Evolutionary conservation across 2,113 vertebrate genomes (phyloP).

Genomic region (Silurus asotus): DNA sequence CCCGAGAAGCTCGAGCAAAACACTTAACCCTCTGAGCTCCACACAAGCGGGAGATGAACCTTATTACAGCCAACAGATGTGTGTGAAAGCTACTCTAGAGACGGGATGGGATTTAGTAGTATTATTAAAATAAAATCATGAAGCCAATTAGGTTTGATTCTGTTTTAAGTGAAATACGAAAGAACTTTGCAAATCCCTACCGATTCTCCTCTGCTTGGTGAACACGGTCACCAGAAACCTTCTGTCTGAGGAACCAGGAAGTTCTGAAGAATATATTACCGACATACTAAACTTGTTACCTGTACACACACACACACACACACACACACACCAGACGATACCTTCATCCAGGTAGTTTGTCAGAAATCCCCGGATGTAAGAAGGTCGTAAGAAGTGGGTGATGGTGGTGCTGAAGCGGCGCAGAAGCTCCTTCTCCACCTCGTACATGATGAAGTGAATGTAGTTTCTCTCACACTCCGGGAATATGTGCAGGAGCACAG

Average conservation of each 20-base stretch:
- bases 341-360: constrained; percentile 39
- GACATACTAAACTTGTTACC: too few relatives aligned
- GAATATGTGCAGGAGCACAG: background rate
- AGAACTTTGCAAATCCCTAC: background rate
- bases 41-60: too few relatives aligned
- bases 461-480: background rate
- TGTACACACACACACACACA: too few relatives aligned
- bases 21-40: too few relatives aligned
- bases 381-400: constrained; percentile 44
- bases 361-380: constrained; percentile 53
- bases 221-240: too few relatives aligned
- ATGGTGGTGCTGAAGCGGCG: constrained; percentile 24
- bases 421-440: constrained; percentile 48
- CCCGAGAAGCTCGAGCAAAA: too few relatives aligned
- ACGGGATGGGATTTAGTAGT: background rate
- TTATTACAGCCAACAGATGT: too few relatives aligned
- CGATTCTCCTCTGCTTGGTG: background rate
- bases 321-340: background rate
- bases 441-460: constrained; percentile 41
- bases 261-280: too few relatives aligned
- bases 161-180: background rate
- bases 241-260: too few relatives aligned
- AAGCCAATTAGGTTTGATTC: background rate
- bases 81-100: background rate
- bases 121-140: background rate